Evolutionary conservation across 2,113 vertebrate species (phyloP), one percentile per base, ranked within the genome.

Genomic region (Hemibagrus wyckioides): DNA sequence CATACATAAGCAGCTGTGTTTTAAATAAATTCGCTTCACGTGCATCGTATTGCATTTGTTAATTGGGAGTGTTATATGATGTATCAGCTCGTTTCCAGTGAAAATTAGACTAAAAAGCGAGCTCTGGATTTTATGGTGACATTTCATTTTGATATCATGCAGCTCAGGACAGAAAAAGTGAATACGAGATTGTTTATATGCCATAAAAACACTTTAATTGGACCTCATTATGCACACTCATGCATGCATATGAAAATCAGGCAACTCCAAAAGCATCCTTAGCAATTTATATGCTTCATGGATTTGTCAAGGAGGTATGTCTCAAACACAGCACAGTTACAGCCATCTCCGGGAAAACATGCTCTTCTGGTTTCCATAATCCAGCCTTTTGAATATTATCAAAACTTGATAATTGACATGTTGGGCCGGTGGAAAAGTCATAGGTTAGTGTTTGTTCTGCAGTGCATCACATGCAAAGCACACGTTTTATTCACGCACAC

Each of bases 241-340:
- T 28, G 77, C 92, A 92, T 91, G 89, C 91, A 91, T 93, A 90
- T 88, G 82, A 90, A 92, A 93, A 92, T 56, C 89, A 90, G 85
- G 92, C 85, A 86, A 92, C 90, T 94, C 89, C 90, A 87, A 93
- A 93, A 93, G 92, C 94, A 91, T 93, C 91, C 56, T 88, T 83
- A 85, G 90, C 88, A 91, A 92, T 93, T 93, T 92, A 85, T 89
- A 89, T 92, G 80, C 86, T 71, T 89, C 84, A 90, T 90, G 92
- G 91, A 83, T 88, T 92, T 92, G 91, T 91, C 88, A 57, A 73
- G 87, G 91, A 90, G 90, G 92, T 93, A 91, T 87, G 84, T 83
- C 76, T 89, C 50, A 89, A 89, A 83, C 77, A 61, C 79, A 79
- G 84, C 84, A 54, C 85, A 82, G 89, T 86, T 89, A 86, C 92